These are phyloP conservation scores for Hirudo medicinalis DNA, from an alignment of 1,140 invertebrate genomes.

Conservation along the genomic window DNA sequence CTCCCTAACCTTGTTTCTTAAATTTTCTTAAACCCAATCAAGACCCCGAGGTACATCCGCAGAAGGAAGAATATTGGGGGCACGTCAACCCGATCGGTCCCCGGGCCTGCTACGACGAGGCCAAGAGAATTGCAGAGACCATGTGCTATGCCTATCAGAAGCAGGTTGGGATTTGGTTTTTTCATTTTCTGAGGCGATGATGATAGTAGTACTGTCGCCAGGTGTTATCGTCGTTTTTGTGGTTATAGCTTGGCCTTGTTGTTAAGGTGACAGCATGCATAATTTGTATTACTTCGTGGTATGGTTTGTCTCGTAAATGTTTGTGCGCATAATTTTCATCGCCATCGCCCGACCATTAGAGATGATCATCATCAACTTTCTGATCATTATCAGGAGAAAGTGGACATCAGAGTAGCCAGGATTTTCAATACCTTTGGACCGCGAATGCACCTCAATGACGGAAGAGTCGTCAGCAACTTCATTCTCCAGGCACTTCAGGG, in stretches of 20 bases:
- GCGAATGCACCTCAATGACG: constrained; percentile 94
- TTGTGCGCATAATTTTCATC: too few relatives aligned
- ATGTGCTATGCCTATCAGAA: constrained; percentile 91
- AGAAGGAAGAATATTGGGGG: constrained; percentile 68
- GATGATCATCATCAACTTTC: background rate
- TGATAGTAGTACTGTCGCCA: too few relatives aligned
- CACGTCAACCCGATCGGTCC: constrained; percentile 95
- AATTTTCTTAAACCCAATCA: background rate
- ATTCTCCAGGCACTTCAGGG: constrained; percentile 90
- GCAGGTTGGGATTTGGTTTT: constrained; percentile 46
- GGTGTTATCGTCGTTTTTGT: too few relatives aligned
- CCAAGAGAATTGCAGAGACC: constrained; percentile 90
- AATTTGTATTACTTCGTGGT: too few relatives aligned
- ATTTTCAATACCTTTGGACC: constrained; percentile 99
- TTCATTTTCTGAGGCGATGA: too few relatives aligned
- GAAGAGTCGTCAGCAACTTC: constrained; percentile 95
- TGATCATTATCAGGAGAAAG: constrained; percentile 53
- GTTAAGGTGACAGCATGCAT: too few relatives aligned
- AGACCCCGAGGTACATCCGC: constrained; percentile 40
- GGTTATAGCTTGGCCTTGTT: too few relatives aligned
- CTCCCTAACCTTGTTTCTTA: too few relatives aligned
- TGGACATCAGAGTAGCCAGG: constrained; percentile 82
- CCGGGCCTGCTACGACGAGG: constrained; percentile 95
- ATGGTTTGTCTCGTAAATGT: too few relatives aligned
- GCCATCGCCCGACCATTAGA: too few relatives aligned